Conservation (phyloP, 2,113 vertebrate genomes). For the Phycodurus eques region DNA sequence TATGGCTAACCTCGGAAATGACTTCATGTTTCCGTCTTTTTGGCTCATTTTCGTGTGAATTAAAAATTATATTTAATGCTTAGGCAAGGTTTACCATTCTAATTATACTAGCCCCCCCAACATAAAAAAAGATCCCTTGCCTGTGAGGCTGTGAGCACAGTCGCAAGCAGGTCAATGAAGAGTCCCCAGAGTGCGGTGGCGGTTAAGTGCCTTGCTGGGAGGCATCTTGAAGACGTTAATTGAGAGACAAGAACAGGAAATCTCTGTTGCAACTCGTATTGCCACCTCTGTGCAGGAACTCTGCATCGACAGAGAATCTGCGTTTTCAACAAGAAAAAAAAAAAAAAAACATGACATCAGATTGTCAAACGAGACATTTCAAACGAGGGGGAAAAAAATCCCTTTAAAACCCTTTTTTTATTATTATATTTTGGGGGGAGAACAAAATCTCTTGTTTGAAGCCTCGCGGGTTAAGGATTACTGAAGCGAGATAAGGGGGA, state of each 20-base stretch:
- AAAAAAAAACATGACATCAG: not conserved
- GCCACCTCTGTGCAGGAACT: not conserved
- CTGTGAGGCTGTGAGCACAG: constrained; percentile 8
- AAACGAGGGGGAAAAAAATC: not conserved
- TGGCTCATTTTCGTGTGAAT: not conserved
- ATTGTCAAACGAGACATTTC: constrained; percentile 9
- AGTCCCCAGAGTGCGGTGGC: constrained; percentile 14
- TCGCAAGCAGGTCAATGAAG: constrained; percentile 15
- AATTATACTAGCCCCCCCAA: not conserved
- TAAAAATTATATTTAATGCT: not conserved
- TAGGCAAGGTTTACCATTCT: constrained; percentile 18
- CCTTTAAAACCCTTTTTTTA: not conserved
- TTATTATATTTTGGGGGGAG: not conserved
- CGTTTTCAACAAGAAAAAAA: not conserved
- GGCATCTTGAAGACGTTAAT: constrained; percentile 25
- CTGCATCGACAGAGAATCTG: not conserved
- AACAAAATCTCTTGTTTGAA: constrained; percentile 16
- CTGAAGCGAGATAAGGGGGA: constrained; percentile 9
- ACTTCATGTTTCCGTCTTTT: not conserved
- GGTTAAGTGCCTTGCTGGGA: constrained; percentile 28
- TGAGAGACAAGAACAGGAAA: not conserved
- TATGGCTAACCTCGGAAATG: not conserved
- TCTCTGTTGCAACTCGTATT: not conserved
- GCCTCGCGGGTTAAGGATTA: constrained; percentile 11
- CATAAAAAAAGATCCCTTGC: constrained; percentile 8